phyloP scores from a whole-genome alignment of 2,113 vertebrate species.

The Acanthisitta chloris region DNA sequence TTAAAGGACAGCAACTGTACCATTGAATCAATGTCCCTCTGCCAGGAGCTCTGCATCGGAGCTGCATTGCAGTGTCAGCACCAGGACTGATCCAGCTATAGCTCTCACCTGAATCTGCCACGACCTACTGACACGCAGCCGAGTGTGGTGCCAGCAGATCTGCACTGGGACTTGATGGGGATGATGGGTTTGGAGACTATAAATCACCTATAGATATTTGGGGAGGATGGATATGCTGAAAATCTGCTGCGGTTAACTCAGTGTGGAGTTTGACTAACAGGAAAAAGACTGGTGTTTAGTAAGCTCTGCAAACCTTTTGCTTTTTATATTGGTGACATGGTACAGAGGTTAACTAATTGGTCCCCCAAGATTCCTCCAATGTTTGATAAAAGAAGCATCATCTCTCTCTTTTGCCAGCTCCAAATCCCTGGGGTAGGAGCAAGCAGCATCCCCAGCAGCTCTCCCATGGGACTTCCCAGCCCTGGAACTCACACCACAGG shows the following conservation, averaged over 20 bases:
- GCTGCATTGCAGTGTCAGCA: constrained; percentile 70
- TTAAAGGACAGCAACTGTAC: constrained; percentile 29
- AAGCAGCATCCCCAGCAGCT: not conserved
- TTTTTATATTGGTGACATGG: not conserved
- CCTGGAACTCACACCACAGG: not conserved
- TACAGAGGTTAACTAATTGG: not conserved
- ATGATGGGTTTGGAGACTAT: not conserved
- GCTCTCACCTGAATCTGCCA: not conserved
- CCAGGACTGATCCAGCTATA: not conserved
- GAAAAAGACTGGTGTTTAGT: not conserved
- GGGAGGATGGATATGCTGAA: not conserved
- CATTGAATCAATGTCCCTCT: constrained; percentile 23
- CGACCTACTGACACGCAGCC: not conserved
- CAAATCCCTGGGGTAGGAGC: not conserved
- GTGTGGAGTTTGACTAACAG: not conserved
- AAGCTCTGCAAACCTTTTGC: not conserved
- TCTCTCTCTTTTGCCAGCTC: not conserved
- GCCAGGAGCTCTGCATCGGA: constrained; percentile 49
- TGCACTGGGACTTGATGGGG: fast-evolving
- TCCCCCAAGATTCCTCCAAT: not conserved
- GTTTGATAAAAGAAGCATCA: not conserved
- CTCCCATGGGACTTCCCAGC: not conserved
- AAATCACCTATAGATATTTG: not conserved
- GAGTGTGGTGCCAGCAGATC: not conserved
- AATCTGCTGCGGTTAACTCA: not conserved